These are phyloP conservation scores for Hoplostethus atlanticus DNA, from an alignment of 2,797 vertebrate genomes.

Conservation along the genomic window DNA sequence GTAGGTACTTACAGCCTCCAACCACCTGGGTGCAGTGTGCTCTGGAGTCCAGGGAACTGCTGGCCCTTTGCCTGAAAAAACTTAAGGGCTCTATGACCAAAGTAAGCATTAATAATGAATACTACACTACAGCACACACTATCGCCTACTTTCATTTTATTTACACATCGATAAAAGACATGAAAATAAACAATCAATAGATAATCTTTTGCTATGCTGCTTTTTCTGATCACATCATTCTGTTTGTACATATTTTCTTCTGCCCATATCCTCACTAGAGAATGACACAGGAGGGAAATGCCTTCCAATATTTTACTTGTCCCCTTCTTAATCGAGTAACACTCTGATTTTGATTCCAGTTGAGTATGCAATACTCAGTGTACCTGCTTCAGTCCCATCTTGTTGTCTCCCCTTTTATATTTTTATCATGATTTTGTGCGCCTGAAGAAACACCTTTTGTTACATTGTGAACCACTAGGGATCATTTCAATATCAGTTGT, in stretches of 20 bases:
- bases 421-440: no score
- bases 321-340: no score
- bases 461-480: no score
- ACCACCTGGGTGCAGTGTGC: slow-evolving; percentile 93
- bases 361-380: no score
- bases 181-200: neutral
- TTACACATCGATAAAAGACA: neutral
- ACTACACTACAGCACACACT: neutral
- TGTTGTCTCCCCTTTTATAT: no score
- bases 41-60: slow-evolving; percentile 95
- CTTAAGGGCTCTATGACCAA: slow-evolving; percentile 93
- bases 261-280: no score
- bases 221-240: neutral
- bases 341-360: no score
- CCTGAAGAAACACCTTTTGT: no score
- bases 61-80: slow-evolving; percentile 96
- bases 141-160: neutral
- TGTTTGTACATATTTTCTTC: neutral
- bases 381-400: no score
- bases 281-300: no score
- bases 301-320: neutral
- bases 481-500: no score
- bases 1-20: slow-evolving; percentile 95
- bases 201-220: neutral
- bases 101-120: slow-evolving; percentile 74